phyloP scores from a whole-genome alignment of 2,888 invertebrate genomes.

The Philereme transversata region DNA sequence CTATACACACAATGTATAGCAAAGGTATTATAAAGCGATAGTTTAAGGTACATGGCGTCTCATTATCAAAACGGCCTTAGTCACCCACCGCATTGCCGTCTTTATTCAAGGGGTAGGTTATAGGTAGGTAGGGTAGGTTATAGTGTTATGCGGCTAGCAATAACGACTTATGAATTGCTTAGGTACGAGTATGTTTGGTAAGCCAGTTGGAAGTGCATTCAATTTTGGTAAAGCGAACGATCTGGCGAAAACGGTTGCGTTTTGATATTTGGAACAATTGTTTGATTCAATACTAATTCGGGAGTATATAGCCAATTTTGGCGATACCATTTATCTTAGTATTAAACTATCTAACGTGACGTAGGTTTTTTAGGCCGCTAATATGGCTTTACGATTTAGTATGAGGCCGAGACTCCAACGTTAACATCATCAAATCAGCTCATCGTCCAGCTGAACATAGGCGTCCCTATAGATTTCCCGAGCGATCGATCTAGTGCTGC shows the following conservation, averaged over 20 bases:
- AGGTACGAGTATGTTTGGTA: background rate
- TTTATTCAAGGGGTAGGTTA: slow-evolving; percentile 29
- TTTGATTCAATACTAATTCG: too few species aligned
- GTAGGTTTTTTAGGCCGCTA: too few species aligned
- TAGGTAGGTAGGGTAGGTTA: slow-evolving; percentile 9
- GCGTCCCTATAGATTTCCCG: too few species aligned
- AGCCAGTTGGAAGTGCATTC: slow-evolving; percentile 20
- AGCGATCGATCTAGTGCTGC: too few species aligned
- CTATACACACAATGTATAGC: background rate
- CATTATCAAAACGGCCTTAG: slow-evolving; percentile 52
- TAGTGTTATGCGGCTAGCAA: slow-evolving; percentile 21
- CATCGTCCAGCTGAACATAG: too few species aligned
- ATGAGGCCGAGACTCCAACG: too few species aligned
- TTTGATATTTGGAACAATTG: too few species aligned
- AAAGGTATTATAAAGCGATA: background rate
- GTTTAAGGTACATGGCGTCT: slow-evolving; percentile 14
- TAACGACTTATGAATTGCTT: slow-evolving; percentile 21
- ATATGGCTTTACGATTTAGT: too few species aligned
- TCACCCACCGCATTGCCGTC: slow-evolving; percentile 72
- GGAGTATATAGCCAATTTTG: too few species aligned
- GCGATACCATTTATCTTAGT: too few species aligned
- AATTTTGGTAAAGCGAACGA: slow-evolving; percentile 20
- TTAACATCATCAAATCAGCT: too few species aligned
- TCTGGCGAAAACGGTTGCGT: background rate
- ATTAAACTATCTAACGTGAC: too few species aligned